Percentiles rank a stretch among this genome's conserved stretches.
Conservation (phyloP, 2,113 vertebrate genomes). For the Pardalotus punctatus region DNA sequence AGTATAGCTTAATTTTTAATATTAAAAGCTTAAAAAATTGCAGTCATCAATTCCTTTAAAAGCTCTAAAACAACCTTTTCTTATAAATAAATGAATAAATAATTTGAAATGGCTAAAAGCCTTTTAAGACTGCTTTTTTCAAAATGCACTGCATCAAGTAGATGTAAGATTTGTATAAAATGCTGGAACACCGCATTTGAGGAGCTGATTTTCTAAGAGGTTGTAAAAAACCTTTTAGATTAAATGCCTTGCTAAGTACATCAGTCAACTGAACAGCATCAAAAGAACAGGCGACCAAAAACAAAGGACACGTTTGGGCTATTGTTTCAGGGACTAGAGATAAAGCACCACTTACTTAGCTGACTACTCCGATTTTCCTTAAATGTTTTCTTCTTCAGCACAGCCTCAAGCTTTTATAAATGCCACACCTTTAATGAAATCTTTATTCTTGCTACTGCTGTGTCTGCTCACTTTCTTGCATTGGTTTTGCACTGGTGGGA, state of each 20-base stretch:
- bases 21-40: background rate
- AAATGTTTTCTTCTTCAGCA: background rate
- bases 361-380: background rate
- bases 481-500: background rate
- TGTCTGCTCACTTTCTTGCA: background rate
- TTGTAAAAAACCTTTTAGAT: background rate
- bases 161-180: background rate
- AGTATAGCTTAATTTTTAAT: background rate
- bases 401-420: background rate
- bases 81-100: background rate
- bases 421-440: background rate
- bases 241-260: background rate
- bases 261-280: background rate
- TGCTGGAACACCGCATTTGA: background rate
- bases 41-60: background rate
- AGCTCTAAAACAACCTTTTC: background rate
- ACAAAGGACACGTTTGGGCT: background rate
- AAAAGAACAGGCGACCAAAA: background rate
- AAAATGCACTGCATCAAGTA: background rate
- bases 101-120: background rate
- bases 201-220: background rate
- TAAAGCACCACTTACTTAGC: background rate
- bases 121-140: background rate
- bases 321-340: background rate
- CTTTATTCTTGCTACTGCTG: background rate